Evolutionary conservation across 2,888 invertebrate genomes (phyloP).

Genomic region (Tipula lateralis): DNA sequence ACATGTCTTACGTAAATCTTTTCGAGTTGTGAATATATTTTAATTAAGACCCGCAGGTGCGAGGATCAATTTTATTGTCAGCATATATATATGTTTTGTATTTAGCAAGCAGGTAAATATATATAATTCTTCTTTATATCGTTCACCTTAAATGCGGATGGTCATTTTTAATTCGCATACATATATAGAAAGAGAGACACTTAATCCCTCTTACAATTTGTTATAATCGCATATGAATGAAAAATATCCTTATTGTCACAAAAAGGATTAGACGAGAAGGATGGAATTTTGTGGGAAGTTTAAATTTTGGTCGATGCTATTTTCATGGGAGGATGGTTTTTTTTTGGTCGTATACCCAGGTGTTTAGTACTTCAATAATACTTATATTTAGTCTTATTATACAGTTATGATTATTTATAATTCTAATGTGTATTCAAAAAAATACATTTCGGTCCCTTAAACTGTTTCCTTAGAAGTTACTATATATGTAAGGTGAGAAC

Average conservation of each 20-base stretch:
- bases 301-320: background rate
- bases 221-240: constrained; percentile 9
- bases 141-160: background rate
- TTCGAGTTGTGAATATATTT: background rate
- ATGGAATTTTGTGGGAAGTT: background rate
- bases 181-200: too few relatives aligned
- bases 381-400: too few relatives aligned
- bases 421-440: too few relatives aligned
- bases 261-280: background rate
- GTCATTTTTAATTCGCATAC: background rate
- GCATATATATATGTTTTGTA: too few relatives aligned
- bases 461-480: too few relatives aligned
- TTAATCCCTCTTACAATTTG: background rate
- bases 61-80: background rate
- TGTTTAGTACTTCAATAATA: background rate
- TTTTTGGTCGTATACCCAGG: background rate
- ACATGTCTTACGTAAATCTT: background rate
- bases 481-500: too few relatives aligned
- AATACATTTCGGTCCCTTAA: too few relatives aligned
- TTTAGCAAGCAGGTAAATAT: background rate
- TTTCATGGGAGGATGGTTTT: background rate
- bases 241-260: background rate
- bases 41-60: background rate
- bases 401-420: too few relatives aligned
- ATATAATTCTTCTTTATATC: too few relatives aligned